phyloP scores from a whole-genome alignment of 2,797 vertebrate species.

The Dicrostonyx torquatus region DNA sequence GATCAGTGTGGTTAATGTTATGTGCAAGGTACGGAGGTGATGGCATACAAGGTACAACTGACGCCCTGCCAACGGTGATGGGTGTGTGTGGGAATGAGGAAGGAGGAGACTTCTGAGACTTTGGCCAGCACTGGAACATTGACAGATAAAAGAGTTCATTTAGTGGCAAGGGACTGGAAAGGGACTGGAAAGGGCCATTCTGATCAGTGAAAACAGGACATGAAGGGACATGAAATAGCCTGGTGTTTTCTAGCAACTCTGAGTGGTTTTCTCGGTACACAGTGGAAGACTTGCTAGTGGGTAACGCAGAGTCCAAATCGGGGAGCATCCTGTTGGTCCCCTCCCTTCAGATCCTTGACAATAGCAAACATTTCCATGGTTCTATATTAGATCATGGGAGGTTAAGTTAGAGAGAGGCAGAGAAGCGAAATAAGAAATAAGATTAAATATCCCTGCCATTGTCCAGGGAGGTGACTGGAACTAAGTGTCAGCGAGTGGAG shows the following conservation, averaged over 20 bases:
- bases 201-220: background rate
- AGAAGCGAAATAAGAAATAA: constrained; percentile 43
- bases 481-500: background rate
- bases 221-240: background rate
- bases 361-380: background rate
- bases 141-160: background rate
- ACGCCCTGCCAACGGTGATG: background rate
- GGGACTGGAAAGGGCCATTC: background rate
- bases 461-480: constrained; percentile 38
- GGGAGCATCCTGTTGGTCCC: background rate
- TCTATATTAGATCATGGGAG: background rate
- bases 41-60: too few relatives aligned
- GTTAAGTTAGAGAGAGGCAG: constrained; percentile 2
- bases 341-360: background rate
- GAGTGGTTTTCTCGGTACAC: background rate
- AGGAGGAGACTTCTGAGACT: background rate
- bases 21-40: constrained; percentile 1
- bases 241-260: background rate
- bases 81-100: background rate
- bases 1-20: background rate
- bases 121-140: background rate
- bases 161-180: background rate
- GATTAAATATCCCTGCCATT: constrained; percentile 13
- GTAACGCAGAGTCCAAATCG: background rate
- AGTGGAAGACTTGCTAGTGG: background rate